These are phyloP conservation scores for Erebia epiphron DNA, from an alignment of 2,888 invertebrate genomes.

Conservation along the genomic window DNA sequence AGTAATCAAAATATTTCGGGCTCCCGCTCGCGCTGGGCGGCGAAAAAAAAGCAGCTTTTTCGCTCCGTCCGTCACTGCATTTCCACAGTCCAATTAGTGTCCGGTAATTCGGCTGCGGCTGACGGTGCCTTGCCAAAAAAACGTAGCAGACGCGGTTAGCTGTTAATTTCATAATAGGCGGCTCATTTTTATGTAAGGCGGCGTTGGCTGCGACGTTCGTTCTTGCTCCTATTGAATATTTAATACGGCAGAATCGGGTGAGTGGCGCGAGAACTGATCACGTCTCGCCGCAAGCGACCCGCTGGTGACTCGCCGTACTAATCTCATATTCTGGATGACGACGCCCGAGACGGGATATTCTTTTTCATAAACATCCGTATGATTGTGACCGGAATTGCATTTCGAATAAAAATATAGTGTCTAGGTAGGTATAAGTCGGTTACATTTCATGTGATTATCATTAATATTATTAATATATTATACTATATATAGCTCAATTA, in stretches of 20 bases:
- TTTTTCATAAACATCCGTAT: conserved; percentile 52
- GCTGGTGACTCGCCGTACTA: conserved; percentile 57
- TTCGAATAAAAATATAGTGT: background rate
- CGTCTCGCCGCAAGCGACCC: conserved; percentile 51
- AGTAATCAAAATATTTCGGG: conserved; percentile 40
- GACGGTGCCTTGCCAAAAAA: conserved; percentile 74
- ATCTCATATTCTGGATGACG: conserved; percentile 72
- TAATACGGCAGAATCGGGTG: conserved; percentile 69
- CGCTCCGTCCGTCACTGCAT: conserved; percentile 73
- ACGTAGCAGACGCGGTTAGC: conserved; percentile 65
- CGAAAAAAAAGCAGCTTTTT: conserved; percentile 60
- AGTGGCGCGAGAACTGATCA: conserved; percentile 60
- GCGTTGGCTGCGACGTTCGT: conserved; percentile 48
- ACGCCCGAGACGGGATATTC: conserved; percentile 64
- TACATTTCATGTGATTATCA: no score
- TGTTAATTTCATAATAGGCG: conserved; percentile 81
- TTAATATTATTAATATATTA: no score
- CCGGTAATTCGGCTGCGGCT: conserved; percentile 77
- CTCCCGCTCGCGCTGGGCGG: conserved; percentile 41
- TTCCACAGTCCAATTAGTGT: conserved; percentile 81
- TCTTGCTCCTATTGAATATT: conserved; percentile 68
- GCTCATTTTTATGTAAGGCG: conserved; percentile 79
- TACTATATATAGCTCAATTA: no score
- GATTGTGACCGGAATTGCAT: conserved; percentile 30
- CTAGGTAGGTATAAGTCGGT: no score